Evolutionary conservation across 2,797 vertebrate species (phyloP), one percentile per base, ranked within the genome.

Genomic region (Halcyon chelicuti): DNA sequence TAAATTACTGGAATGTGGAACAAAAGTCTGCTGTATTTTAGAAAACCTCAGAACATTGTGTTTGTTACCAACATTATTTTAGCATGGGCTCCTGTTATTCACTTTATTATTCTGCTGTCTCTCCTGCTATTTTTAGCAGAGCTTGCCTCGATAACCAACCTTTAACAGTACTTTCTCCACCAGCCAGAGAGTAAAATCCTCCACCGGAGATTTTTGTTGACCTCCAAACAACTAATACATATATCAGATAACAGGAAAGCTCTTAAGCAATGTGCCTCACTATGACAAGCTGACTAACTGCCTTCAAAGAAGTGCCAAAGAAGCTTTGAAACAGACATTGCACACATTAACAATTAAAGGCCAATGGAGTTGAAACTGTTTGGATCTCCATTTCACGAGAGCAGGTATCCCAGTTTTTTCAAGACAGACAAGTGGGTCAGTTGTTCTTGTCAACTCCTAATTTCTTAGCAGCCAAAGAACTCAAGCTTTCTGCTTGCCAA

Each of bases 1-100:
- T 90, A 96, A 95, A 87, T 86, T 93, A 90, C 54, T 92, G 94
- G 94, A 95, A 97, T 82, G 86, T 87, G 49, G 91, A 88, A 96
- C 91, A 95, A 85, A 86, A 92, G 70, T 86, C 82, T 90, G 86
- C 79, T 88, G 90, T 88, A 84, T 84, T 96, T 95, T 71, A 88
- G 76, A 96, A 95, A 94, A 92, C 90, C 93, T 88, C 88, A 95
- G 92, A 95, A 93, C 91, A 84, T 12, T 70, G 70, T 93, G 93
- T 93, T 94, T 96, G 94, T 90, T 95, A 86, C 68, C 80, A 88
- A 60, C 57, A 83, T 52, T 76, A 94, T 92, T 78, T 90, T 67
- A 88, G 63, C 42, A 77, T 4, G 1, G 57, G 67, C 86, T 96
- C 60, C 86, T 90, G 90, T 61, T 95, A 90, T 89, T 88, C 88